Conservation (phyloP, 2,113 vertebrate species). For the Protobothrops flavoviridis region DNA sequence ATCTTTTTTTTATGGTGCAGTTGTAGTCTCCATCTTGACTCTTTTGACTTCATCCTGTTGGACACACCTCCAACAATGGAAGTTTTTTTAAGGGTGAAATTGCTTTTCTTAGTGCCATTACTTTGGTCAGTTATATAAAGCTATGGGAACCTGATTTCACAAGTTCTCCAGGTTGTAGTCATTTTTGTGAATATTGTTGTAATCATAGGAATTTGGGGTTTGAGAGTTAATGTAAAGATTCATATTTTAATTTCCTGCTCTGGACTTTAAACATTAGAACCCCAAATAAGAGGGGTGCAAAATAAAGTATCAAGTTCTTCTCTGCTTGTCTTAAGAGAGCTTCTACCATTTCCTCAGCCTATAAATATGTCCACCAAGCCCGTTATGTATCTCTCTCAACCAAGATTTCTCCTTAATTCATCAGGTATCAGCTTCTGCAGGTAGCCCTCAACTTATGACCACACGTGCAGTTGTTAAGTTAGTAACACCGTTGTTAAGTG, state of each 20-base stretch:
- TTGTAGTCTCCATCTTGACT: not conserved
- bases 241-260: not conserved
- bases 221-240: not conserved
- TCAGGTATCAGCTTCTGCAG: not conserved
- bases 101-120: not conserved
- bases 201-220: not conserved
- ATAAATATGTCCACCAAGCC: not conserved
- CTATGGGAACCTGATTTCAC: not conserved
- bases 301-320: not conserved
- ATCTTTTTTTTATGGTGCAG: not conserved
- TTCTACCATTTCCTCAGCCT: not conserved
- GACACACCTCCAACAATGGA: not conserved
- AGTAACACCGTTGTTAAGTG: not conserved
- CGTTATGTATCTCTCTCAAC: not conserved
- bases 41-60: not conserved
- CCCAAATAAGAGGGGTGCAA: not conserved
- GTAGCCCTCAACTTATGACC: not conserved
- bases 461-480: not conserved
- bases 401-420: not conserved
- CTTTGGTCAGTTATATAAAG: not conserved
- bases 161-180: not conserved
- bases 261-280: not conserved
- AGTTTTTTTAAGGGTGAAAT: not conserved
- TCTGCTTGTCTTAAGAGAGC: not conserved
- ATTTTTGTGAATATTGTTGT: not conserved